These are phyloP conservation scores for Hyperopisus bebe DNA, from an alignment of 2,113 vertebrate species.

Conservation along the genomic window DNA sequence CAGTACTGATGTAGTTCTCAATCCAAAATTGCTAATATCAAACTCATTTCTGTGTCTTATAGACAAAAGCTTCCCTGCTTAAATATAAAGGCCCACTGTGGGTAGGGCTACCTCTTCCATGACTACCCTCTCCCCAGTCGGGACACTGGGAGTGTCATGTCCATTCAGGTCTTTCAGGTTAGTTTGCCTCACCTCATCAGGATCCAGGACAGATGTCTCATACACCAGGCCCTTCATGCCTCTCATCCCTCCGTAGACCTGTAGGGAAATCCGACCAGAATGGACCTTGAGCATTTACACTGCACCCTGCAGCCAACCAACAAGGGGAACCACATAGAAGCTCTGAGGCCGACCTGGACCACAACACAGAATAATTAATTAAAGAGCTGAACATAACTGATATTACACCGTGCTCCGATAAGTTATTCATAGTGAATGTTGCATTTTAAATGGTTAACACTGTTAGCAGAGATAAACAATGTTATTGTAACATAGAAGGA, in stretches of 20 bases:
- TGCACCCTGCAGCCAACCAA: background rate
- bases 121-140: background rate
- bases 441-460: background rate
- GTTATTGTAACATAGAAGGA: background rate
- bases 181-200: constrained; percentile 79
- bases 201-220: constrained; percentile 91
- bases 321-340: background rate
- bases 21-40: background rate
- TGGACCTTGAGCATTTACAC: background rate
- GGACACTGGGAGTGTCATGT: background rate
- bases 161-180: background rate
- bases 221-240: constrained; percentile 96
- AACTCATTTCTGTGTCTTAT: background rate
- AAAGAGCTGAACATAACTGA: background rate
- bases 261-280: background rate
- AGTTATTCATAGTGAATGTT: background rate
- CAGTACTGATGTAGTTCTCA: background rate
- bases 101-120: background rate
- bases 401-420: background rate
- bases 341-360: background rate
- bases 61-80: background rate
- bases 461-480: background rate
- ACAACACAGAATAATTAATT: background rate
- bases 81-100: background rate
- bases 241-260: constrained; percentile 96